A percentile compares a stretch with the other conserved stretches of the same genome.
Conservation (phyloP, 1,140 invertebrate genomes). For the Leucophenga varia region DNA sequence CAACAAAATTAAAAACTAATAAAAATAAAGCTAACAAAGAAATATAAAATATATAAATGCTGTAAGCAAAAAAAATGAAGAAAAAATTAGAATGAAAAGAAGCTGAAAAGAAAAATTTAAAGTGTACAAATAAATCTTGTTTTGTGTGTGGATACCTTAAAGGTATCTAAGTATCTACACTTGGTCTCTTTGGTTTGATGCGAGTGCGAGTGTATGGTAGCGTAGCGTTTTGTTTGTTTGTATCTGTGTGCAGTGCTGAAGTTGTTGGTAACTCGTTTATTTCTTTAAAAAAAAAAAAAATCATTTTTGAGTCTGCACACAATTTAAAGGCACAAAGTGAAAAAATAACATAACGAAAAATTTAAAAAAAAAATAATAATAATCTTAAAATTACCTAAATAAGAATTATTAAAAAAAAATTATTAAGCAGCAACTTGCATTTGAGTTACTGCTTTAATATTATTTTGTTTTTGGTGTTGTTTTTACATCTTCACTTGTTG, state of each 20-base stretch:
- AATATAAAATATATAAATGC: too few species aligned
- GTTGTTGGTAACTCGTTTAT: constrained; percentile 49
- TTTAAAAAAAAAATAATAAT: constrained; percentile 18
- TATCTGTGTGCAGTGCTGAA: constrained; percentile 1
- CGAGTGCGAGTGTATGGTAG: not conserved
- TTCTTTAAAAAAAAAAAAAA: constrained; percentile 25
- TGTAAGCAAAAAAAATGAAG: too few species aligned
- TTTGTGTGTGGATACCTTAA: constrained; percentile 34
- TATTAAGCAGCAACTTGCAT: constrained; percentile 25
- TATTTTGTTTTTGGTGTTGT: constrained; percentile 29
- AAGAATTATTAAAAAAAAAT: constrained; percentile 4
- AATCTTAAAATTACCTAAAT: not conserved
- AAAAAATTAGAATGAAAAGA: too few species aligned
- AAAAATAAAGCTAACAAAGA: too few species aligned
- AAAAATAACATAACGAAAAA: constrained; percentile 36
- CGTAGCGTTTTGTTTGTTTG: not conserved
- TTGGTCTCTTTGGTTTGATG: constrained; percentile 18
- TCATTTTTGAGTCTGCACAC: constrained; percentile 44
- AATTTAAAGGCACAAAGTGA: too few species aligned
- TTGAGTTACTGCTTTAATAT: constrained; percentile 38
- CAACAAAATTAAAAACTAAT: too few species aligned
- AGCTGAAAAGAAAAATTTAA: constrained; percentile 6
- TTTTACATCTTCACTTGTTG: constrained; percentile 42
- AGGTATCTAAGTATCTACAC: constrained; percentile 49
- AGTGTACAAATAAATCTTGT: constrained; percentile 9